Conservation (phyloP, 2,888 invertebrate species). For the Caenorhabditis virilis region DNA sequence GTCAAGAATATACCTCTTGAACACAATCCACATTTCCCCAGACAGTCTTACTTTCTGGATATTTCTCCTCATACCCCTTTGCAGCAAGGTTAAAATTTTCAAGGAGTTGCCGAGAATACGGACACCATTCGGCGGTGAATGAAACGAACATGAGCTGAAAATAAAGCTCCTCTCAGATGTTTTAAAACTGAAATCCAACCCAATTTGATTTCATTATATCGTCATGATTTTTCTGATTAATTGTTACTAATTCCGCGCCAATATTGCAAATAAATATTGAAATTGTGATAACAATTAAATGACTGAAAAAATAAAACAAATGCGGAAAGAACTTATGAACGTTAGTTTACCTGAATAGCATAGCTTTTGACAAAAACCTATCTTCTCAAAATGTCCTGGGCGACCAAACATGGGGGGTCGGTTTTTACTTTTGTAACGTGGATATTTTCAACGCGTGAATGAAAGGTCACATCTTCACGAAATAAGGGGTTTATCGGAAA, state of each 20-base stretch:
- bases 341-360: too few species aligned
- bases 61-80: conserved; percentile 5
- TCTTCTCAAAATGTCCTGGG: too few species aligned
- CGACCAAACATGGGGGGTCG: too few species aligned
- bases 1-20: too few species aligned
- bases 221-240: conserved; percentile 12
- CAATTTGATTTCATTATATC: conserved; percentile 15
- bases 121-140: conserved; percentile 26
- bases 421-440: too few species aligned
- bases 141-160: conserved; percentile 16
- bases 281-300: not conserved
- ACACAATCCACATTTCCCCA: conserved; percentile 29
- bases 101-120: conserved; percentile 6
- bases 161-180: not conserved
- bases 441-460: too few species aligned
- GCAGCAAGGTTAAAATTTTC: conserved; percentile 4
- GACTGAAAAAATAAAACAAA: not conserved
- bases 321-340: too few species aligned
- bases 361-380: too few species aligned
- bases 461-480: too few species aligned
- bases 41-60: conserved; percentile 20
- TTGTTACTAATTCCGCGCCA: not conserved
- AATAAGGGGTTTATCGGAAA: too few species aligned
- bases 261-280: not conserved
- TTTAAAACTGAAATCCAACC: not conserved